Percentiles rank a stretch among this genome's conserved stretches.
Conservation (phyloP, 2,888 invertebrate species). For the Macropis europaea region DNA sequence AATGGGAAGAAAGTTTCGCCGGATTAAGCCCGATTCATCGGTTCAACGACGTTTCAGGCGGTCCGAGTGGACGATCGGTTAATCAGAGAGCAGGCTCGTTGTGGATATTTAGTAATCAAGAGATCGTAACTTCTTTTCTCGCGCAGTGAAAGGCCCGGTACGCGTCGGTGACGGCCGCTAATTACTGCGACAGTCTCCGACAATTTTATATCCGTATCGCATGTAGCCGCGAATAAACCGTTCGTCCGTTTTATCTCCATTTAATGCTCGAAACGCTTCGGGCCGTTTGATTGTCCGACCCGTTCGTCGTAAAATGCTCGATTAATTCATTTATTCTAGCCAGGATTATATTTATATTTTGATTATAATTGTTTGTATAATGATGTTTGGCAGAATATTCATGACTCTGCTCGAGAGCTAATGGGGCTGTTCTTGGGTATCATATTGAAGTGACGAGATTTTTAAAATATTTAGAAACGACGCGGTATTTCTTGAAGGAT, state of each 20-base stretch:
- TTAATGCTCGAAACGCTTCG: no score
- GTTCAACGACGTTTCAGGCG: constrained; percentile 55
- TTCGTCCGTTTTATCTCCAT: neutral
- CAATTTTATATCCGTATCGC: constrained; percentile 36
- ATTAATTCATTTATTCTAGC: no score
- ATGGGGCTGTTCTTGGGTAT: no score
- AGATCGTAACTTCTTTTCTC: constrained; percentile 49
- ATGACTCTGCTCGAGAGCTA: no score
- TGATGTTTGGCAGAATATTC: no score
- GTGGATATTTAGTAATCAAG: constrained; percentile 52
- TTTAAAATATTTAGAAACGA: no score
- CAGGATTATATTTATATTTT: no score
- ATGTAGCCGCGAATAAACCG: neutral
- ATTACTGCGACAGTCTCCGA: constrained; percentile 33
- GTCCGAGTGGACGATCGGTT: constrained; percentile 63
- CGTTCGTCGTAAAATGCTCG: no score
- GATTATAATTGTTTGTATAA: no score
- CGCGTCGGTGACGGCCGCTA: constrained; percentile 24
- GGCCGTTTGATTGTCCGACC: no score
- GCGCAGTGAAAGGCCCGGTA: constrained; percentile 46
- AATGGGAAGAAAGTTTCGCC: constrained; percentile 63
- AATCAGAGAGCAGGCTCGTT: constrained; percentile 47
- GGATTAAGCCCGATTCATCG: constrained; percentile 57
- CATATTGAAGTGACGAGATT: no score
- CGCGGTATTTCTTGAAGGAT: no score